Evolutionary conservation across 1,140 invertebrate species (phyloP), one percentile per base, ranked within the genome.

Genomic region (Drosophila rhopaloa): DNA sequence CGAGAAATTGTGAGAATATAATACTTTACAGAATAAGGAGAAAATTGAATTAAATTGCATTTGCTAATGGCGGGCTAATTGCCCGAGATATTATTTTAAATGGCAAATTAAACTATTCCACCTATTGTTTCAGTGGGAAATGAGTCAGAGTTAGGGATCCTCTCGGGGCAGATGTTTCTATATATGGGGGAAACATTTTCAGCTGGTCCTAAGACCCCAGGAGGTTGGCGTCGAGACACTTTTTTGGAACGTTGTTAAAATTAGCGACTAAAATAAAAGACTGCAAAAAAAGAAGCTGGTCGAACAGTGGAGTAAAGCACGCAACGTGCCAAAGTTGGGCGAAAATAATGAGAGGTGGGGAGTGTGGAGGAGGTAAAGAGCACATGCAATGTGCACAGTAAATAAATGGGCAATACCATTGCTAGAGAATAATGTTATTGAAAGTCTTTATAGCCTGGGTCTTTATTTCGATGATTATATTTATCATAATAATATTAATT

Each of bases 221-320:
- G 84, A 89, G 83, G 84, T 74, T 88, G 70, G 61, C 51, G 35
- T 70, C 65, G 66, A 86, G 65, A 79, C 72, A 65, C 44, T 65
- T 80, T 81, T 85, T 66, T 37, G 54, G 63, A 48, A 59, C 63
- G 74, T 60, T 81, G 73, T 79, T 88, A 86, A 79, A 88, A 77
- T 88, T 86, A 86, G 84, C 83, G 74, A 81, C 81, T 68, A 81
- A 78, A 68, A 68, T 74, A 61, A 41, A 65, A 55, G 55, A 24
- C 37, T 51, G 62, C 27, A 51, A 60, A 63, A 48, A 43, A 55
- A 10, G 35, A 55, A 72, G 55, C 53, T 35, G 38, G 60, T 32
- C 38, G 51, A 35, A n/a, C 50, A 57, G 57, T 66, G 71, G 78
- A 82, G 27, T 82, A 63, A 65, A 75, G 73, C 81, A 83, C 81